Conservation (phyloP, 1,140 invertebrate genomes). For the Plectus sambesii region DNA sequence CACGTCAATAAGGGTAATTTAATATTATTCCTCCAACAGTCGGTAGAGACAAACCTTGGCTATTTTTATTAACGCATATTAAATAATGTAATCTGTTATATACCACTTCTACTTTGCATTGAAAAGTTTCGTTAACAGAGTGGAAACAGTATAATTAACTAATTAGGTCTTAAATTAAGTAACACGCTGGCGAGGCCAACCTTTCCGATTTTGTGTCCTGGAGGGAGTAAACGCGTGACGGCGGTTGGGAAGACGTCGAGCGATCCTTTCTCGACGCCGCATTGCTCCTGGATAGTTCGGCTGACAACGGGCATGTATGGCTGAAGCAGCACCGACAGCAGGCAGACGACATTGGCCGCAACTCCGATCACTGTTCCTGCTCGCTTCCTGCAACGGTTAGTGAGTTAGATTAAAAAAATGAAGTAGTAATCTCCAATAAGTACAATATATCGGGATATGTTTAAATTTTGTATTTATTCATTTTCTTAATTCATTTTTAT, state of each 20-base stretch:
- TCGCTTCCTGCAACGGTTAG: slow-evolving; percentile 53
- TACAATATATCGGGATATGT: no score
- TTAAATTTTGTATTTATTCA: no score
- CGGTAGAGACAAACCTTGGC: no score
- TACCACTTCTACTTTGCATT: slow-evolving; percentile 8
- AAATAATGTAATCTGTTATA: not conserved
- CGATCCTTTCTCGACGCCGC: slow-evolving; percentile 53
- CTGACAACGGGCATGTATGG: slow-evolving; percentile 83
- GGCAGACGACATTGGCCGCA: slow-evolving; percentile 68
- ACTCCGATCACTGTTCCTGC: slow-evolving; percentile 75
- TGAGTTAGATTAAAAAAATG: slow-evolving; percentile 18
- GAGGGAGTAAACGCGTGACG: slow-evolving; percentile 58
- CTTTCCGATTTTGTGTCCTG: slow-evolving; percentile 78
- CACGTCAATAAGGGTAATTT: no score
- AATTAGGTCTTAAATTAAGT: no score
- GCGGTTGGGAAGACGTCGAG: slow-evolving; percentile 53
- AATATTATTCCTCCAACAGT: no score
- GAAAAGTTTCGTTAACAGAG: slow-evolving; percentile 14
- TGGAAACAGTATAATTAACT: no score
- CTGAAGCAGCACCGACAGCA: slow-evolving; percentile 67
- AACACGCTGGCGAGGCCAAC: slow-evolving; percentile 44
- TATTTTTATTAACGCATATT: no score
- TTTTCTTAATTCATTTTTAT: no score
- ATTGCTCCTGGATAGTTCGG: slow-evolving; percentile 58
- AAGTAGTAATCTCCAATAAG: no score